Evolutionary conservation across 1,140 invertebrate genomes (phyloP).

Genomic region (Himalopsyche phryganea): DNA sequence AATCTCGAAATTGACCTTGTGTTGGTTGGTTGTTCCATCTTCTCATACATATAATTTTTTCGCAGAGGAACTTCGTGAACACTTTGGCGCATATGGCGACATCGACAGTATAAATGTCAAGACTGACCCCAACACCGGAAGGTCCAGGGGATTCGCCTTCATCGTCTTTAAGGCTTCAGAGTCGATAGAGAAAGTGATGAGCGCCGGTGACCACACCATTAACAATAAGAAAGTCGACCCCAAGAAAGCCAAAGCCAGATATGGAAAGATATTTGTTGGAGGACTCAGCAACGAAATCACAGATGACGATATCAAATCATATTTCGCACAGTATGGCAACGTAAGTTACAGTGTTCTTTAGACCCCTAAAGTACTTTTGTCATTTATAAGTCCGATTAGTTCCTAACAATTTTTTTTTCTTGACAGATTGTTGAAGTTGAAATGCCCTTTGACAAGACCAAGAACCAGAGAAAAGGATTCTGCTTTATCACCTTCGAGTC

Average conservation of each 20-base stretch:
- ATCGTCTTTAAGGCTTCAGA: slow-evolving; percentile 88
- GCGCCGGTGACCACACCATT: slow-evolving; percentile 81
- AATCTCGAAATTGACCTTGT: not conserved
- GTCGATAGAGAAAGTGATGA: slow-evolving; percentile 86
- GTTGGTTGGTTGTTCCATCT: not conserved
- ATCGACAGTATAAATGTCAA: slow-evolving; percentile 93
- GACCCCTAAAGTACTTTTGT: too few relatives aligned
- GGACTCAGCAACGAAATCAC: slow-evolving; percentile 84
- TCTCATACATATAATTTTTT: slow-evolving; percentile 47
- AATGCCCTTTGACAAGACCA: slow-evolving; percentile 94
- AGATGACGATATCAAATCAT: slow-evolving; percentile 89
- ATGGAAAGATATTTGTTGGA: slow-evolving; percentile 94
- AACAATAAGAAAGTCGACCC: slow-evolving; percentile 93
- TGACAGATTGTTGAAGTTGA: slow-evolving; percentile 87
- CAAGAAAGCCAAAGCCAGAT: slow-evolving; percentile 89
- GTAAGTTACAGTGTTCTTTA: slow-evolving; percentile 55
- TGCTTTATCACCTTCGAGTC: slow-evolving; percentile 95
- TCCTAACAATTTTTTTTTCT: slow-evolving; percentile 28
- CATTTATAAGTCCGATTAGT: too few relatives aligned
- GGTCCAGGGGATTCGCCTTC: slow-evolving; percentile 90
- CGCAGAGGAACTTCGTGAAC: slow-evolving; percentile 88
- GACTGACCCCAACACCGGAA: slow-evolving; percentile 84
- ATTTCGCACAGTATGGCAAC: slow-evolving; percentile 86
- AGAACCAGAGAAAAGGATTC: slow-evolving; percentile 93
- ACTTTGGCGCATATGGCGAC: slow-evolving; percentile 85